Evolutionary conservation across 1,140 invertebrate genomes (phyloP).

Genomic region (Aricia agestis): DNA sequence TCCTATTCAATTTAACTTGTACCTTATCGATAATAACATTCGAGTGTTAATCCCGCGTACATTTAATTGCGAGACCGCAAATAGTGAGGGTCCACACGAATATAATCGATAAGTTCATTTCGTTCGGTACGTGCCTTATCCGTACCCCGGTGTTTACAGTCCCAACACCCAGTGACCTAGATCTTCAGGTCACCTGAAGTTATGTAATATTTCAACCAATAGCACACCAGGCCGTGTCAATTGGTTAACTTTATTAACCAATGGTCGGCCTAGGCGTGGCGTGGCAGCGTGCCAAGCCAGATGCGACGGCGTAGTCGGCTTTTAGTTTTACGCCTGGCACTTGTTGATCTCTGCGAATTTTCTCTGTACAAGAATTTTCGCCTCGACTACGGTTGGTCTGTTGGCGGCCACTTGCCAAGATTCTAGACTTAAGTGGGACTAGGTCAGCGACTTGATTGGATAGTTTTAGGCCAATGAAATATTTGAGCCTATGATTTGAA

Average conservation of each 20-base stretch:
- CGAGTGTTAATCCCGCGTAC: background rate
- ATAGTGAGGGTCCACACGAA: background rate
- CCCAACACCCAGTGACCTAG: conserved; percentile 51
- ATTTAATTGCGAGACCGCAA: conserved; percentile 6
- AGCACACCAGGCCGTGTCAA: conserved; percentile 64
- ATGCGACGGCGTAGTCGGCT: conserved; percentile 39
- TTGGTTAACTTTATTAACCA: conserved; percentile 76
- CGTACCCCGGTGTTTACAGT: conserved; percentile 9
- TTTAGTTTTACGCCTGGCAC: conserved; percentile 56
- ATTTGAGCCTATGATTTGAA: background rate
- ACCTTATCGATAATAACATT: background rate
- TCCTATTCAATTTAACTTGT: conserved; percentile 3
- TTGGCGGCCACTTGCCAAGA: conserved; percentile 25
- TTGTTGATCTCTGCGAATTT: conserved; percentile 61
- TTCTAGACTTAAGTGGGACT: conserved; percentile 13
- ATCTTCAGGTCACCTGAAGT: conserved; percentile 52
- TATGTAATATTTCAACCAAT: conserved; percentile 66
- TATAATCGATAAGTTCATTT: conserved; percentile 29
- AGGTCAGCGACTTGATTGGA: background rate
- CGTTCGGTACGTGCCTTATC: conserved; percentile 28
- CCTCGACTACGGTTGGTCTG: conserved; percentile 28
- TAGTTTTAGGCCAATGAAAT: background rate
- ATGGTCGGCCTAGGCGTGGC: conserved; percentile 73
- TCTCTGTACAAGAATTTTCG: conserved; percentile 33
- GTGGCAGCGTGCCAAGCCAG: conserved; percentile 68